Evolutionary conservation across 2,888 invertebrate genomes (phyloP), one percentile per base, ranked within the genome.

Genomic region (Drosophila lutescens): DNA sequence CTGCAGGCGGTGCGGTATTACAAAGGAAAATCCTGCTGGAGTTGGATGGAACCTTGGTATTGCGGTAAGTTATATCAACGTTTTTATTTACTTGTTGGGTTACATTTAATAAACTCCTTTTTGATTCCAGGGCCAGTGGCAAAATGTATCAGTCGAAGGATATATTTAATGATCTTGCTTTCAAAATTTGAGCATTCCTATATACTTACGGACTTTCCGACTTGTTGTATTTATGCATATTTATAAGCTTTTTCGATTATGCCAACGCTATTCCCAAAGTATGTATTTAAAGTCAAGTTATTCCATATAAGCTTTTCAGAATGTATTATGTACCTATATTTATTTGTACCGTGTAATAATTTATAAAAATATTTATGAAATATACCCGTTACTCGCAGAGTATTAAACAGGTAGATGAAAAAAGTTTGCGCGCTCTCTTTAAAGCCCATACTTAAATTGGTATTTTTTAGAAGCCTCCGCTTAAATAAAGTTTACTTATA

Each of bases 31-130:
- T 92, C 95, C 95, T 2, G 94, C 94, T 60, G 98, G 98, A 53
- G 94, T 95, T 34, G 95, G 95, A 32, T 98, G 98, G 98, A 95
- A 95, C 86, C 93, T 94, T 46, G 95, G 96, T 36, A 94, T 96
- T 53, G 88, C 91, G 34, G 92, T 92, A 69, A 50, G 62, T 51
- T 13, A 13, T 26, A 9, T 13, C 17, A 2, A 0, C 17, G 1
- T 9, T 0, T 4, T 8, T 26, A 10, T 26, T 26, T 26, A 4
- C 4, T 23, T 23, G 5, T 23, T 46, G 20, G 12, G 8, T 7
- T 53, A n/a, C n/a, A n/a, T 23, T 32, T 26, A 17, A 32, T 50
- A 30, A 36, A 34, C 12, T 10, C 62, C 13, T 44, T 43, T 53
- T 41, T n/a, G 0, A 71, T 92, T 93, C 9, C 81, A 94, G 94